phyloP scores from a whole-genome alignment of 1,140 invertebrate species.

The Glossosoma conforme region DNA sequence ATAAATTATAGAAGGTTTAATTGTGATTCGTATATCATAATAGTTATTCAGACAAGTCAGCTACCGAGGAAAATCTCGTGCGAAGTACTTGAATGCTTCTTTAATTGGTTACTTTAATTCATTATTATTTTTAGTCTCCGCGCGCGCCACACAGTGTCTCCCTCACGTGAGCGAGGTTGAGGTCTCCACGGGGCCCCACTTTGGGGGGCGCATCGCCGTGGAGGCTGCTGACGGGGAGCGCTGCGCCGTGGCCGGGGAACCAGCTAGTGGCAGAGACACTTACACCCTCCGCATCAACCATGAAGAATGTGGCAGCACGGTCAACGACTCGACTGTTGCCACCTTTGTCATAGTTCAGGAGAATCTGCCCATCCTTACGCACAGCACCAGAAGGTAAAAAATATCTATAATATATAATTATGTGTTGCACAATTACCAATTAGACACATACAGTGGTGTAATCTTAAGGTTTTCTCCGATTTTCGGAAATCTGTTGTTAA shows the following conservation, averaged over 20 bases:
- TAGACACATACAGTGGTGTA: too few relatives aligned
- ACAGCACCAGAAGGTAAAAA: slow-evolving; percentile 67
- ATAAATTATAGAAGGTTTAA: too few relatives aligned
- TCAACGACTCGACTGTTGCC: slow-evolving; percentile 66
- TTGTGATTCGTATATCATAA: too few relatives aligned
- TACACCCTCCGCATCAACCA: slow-evolving; percentile 72
- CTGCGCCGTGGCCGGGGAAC: slow-evolving; percentile 58
- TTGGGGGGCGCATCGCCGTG: slow-evolving; percentile 68
- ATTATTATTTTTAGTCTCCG: slow-evolving; percentile 57
- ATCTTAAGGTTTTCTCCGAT: too few relatives aligned
- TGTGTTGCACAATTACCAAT: too few relatives aligned
- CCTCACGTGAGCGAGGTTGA: slow-evolving; percentile 72
- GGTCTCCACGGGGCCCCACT: slow-evolving; percentile 73
- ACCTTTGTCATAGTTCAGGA: slow-evolving; percentile 78
- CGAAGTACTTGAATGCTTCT: too few relatives aligned
- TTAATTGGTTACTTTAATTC: too few relatives aligned
- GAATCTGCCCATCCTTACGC: slow-evolving; percentile 72
- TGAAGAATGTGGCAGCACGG: slow-evolving; percentile 66
- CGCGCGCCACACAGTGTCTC: slow-evolving; percentile 67
- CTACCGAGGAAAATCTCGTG: too few relatives aligned
- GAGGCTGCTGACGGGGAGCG: slow-evolving; percentile 60
- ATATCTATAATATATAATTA: slow-evolving; percentile 5
- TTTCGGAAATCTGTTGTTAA: too few relatives aligned
- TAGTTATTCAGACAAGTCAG: too few relatives aligned
- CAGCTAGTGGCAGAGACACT: slow-evolving; percentile 59